Conservation (phyloP, 2,888 invertebrate species). For the Dynastes grantii region DNA sequence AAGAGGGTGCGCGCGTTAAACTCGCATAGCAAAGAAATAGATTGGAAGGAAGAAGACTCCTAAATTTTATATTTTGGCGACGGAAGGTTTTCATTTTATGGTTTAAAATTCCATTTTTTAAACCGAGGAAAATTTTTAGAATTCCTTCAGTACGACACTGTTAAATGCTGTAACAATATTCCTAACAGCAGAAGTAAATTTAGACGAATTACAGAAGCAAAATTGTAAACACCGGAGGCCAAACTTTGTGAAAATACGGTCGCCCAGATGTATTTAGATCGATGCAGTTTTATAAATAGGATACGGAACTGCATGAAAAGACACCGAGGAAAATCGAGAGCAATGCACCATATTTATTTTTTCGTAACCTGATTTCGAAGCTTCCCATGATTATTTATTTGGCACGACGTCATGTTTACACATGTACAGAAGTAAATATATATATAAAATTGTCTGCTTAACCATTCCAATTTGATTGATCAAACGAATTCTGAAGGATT, state of each 20-base stretch:
- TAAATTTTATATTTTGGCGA: no score
- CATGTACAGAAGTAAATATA: neutral
- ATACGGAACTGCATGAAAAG: constrained; percentile 31
- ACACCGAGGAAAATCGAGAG: constrained; percentile 9
- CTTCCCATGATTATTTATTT: constrained; percentile 3
- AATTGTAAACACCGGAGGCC: neutral
- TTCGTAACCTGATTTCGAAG: constrained; percentile 21
- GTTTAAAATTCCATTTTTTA: no score
- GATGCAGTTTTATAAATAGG: constrained; percentile 37
- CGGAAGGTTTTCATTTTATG: no score
- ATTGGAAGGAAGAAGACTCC: no score
- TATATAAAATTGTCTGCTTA: neutral
- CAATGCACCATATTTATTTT: constrained; percentile 27
- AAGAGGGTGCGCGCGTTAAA: no score
- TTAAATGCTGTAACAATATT: no score
- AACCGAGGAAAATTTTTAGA: no score
- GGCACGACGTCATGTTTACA: neutral
- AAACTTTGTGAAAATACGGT: constrained; percentile 1
- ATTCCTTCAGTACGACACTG: no score
- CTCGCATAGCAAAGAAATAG: no score
- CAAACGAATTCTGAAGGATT: neutral
- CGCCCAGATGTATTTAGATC: constrained; percentile 7
- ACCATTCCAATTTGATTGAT: no score
- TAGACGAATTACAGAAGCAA: no score
- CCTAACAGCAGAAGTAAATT: no score